phyloP scores from a whole-genome alignment of 2,888 invertebrate species.

The Eurois occulta region DNA sequence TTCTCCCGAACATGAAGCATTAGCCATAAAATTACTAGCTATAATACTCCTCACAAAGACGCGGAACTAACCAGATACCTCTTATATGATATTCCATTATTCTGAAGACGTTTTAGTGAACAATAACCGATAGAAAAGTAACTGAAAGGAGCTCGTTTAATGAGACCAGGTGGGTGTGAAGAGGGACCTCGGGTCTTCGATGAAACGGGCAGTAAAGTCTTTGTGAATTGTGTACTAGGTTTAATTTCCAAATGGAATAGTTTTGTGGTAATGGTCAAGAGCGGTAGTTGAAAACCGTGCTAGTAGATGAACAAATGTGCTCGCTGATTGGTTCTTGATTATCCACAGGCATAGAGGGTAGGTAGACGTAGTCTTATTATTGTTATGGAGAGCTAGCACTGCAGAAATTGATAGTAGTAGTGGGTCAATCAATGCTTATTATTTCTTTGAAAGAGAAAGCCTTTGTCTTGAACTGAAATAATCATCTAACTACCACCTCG shows the following conservation, averaged over 20 bases:
- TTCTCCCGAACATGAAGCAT: slow-evolving; percentile 30
- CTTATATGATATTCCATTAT: slow-evolving; percentile 60
- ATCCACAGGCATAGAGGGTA: not conserved
- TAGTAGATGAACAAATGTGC: not conserved
- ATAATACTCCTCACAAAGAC: slow-evolving; percentile 43
- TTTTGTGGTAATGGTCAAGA: slow-evolving; percentile 8
- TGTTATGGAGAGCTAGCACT: not conserved
- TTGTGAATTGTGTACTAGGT: slow-evolving; percentile 3
- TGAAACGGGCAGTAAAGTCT: slow-evolving; percentile 10
- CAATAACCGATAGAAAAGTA: slow-evolving; percentile 67
- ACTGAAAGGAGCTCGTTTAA: slow-evolving; percentile 70
- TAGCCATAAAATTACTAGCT: slow-evolving; percentile 28
- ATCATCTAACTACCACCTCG: not conserved
- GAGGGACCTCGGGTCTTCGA: not conserved
- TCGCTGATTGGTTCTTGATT: not conserved
- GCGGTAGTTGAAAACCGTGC: not conserved
- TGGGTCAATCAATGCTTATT: not conserved
- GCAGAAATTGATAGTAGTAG: not conserved
- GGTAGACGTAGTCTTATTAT: not conserved
- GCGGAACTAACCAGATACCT: slow-evolving; percentile 39
- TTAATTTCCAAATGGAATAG: not conserved
- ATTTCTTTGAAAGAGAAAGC: not conserved
- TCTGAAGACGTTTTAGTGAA: slow-evolving; percentile 57
- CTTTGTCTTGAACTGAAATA: not conserved
- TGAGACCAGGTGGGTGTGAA: slow-evolving; percentile 63